phyloP scores from a whole-genome alignment of 2,113 vertebrate genomes.

The Cyprinus carpio region DNA sequence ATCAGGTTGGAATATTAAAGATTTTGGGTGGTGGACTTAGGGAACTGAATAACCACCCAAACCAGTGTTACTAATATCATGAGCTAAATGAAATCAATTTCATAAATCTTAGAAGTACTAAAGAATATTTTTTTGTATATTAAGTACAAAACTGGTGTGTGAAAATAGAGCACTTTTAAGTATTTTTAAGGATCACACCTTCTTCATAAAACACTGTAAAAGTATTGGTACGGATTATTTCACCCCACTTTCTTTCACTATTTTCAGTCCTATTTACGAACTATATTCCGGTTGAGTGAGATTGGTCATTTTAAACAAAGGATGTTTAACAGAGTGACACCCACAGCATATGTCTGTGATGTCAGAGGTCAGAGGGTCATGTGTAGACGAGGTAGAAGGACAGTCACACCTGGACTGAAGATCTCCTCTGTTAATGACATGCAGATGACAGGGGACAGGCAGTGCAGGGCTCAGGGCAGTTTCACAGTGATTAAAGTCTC shows the following conservation, averaged over 20 bases:
- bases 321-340: not conserved
- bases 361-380: slow-evolving; percentile 45
- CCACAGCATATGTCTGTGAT: slow-evolving; percentile 5
- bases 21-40: not conserved
- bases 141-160: no score
- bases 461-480: slow-evolving; percentile 3
- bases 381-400: slow-evolving; percentile 30
- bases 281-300: not conserved
- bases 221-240: not conserved
- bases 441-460: slow-evolving; percentile 32
- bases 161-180: no score
- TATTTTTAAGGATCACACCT: no score
- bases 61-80: not conserved
- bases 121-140: no score
- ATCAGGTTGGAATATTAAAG: not conserved
- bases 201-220: not conserved
- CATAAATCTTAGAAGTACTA: not conserved
- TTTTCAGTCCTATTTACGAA: not conserved
- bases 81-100: not conserved
- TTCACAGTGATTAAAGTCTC: slow-evolving; percentile 28
- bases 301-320: not conserved
- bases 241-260: not conserved
- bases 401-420: slow-evolving; percentile 39
- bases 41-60: not conserved
- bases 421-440: slow-evolving; percentile 37